Percentiles rank a stretch among this genome's conserved stretches.
These are phyloP conservation scores for Sigmodon hispidus DNA, from an alignment of 2,113 vertebrate species.

Conservation along the genomic window DNA sequence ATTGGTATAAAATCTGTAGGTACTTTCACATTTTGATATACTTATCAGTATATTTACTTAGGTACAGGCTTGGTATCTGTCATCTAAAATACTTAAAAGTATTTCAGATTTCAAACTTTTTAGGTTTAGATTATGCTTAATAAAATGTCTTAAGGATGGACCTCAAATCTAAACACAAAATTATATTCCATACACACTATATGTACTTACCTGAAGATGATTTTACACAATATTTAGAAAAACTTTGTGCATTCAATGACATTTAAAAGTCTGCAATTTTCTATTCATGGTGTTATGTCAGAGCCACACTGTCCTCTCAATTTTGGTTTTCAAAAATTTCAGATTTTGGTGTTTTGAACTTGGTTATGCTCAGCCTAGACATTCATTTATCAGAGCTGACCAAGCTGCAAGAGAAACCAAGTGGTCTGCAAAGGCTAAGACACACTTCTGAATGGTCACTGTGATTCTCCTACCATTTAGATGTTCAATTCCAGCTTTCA, in stretches of 20 bases:
- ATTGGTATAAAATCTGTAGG: background rate
- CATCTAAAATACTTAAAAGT: background rate
- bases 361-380: background rate
- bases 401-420: background rate
- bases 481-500: slow-evolving; percentile 32
- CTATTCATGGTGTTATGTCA: background rate
- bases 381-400: background rate
- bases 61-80: background rate
- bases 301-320: background rate
- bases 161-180: background rate
- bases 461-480: background rate
- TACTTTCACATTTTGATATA: background rate
- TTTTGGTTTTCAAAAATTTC: background rate
- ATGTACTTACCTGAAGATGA: background rate
- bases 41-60: slow-evolving; percentile 10
- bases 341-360: background rate
- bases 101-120: background rate
- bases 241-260: background rate
- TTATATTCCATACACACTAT: background rate
- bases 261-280: background rate
- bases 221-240: background rate
- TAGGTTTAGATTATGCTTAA: background rate
- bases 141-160: background rate
- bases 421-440: background rate
- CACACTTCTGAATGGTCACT: background rate